Evolutionary conservation across 2,113 vertebrate genomes (phyloP), one percentile per base, ranked within the genome.

Genomic region (Tragelaphus strepsiceros): DNA sequence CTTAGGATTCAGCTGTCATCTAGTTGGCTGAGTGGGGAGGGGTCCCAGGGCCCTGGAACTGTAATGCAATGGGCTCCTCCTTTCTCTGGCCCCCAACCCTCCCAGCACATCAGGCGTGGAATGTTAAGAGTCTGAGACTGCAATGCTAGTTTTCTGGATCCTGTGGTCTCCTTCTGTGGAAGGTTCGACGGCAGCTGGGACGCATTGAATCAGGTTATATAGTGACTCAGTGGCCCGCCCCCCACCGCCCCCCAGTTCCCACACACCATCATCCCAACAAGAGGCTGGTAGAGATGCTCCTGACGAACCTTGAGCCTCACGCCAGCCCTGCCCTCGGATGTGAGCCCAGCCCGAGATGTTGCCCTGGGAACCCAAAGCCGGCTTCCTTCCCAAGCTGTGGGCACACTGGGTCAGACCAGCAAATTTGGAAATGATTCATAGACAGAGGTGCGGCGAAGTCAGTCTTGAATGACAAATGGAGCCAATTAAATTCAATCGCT

Each of bases 191-290:
- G 49, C 49, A 49, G 49, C 49, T 49, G 49, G 49, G 49, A 49
- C 10, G 0, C 49, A 49, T 12, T 49, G 49, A 49, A 49, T 3
- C 49, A 49, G 49, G 49, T 49, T 49, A 49, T 49, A 49, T 12
- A 13, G 49, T 49, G 49, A 49, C 49, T 49, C 49, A 49, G 49
- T 49, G 49, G 49, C 49, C 49, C 2, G 11, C 49, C 49, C 49
- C 49, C 49, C 49, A 11, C 49, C 49, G 49, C 11, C 49, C 58
- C 15, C 64, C 15, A 3, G 15, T 30, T 56, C 54, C 77, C 28
- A 1, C 0, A 7, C 2, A 15, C 24, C 1, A 1, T 3, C 51
- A 8, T 5, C 39, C n/a, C 1, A 3, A 22, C 39, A 14, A 15
- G 64, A 88, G 39, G 17, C 46, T n/a, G 11, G 3, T 3, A 1